Percentiles rank a stretch among this genome's conserved stretches.
These are phyloP conservation scores for Apotomis capreana DNA, from an alignment of 2,888 invertebrate species.

Conservation along the genomic window DNA sequence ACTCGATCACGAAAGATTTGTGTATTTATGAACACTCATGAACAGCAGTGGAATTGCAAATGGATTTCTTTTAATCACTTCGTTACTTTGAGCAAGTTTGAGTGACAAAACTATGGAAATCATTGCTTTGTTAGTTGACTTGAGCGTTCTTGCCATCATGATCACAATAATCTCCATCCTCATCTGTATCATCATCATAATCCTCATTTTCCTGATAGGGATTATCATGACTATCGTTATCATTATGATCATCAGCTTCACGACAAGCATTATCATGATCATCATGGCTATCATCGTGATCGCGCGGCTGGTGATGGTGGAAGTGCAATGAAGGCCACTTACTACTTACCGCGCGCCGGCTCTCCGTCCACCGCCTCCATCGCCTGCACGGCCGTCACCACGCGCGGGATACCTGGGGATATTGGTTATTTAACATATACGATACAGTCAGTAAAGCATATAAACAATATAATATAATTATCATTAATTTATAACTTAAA, in stretches of 20 bases:
- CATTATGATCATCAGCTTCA: not conserved
- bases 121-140: too few relatives aligned
- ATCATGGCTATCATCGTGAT: constrained; percentile 45
- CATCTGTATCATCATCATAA: not conserved
- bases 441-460: not conserved
- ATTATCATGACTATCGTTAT: not conserved
- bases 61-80: not conserved
- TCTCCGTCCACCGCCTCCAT: constrained; percentile 85
- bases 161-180: too few relatives aligned
- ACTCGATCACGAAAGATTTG: constrained; percentile 30
- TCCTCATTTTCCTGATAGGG: not conserved
- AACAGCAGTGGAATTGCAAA: not conserved
- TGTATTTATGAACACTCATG: not conserved
- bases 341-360: constrained; percentile 92
- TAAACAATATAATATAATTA: not conserved
- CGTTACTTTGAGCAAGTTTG: not conserved
- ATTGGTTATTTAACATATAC: not conserved
- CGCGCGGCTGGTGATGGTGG: constrained; percentile 68
- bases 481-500: too few relatives aligned
- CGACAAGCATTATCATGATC: not conserved
- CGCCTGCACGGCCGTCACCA: constrained; percentile 86
- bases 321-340: constrained; percentile 85
- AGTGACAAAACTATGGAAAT: too few relatives aligned
- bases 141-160: not conserved
- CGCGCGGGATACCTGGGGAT: constrained; percentile 88